A percentile compares a stretch with the other conserved stretches of the same genome.
Evolutionary conservation across 1,140 invertebrate genomes (phyloP).

Genomic region (Druon quercuslanigerum): DNA sequence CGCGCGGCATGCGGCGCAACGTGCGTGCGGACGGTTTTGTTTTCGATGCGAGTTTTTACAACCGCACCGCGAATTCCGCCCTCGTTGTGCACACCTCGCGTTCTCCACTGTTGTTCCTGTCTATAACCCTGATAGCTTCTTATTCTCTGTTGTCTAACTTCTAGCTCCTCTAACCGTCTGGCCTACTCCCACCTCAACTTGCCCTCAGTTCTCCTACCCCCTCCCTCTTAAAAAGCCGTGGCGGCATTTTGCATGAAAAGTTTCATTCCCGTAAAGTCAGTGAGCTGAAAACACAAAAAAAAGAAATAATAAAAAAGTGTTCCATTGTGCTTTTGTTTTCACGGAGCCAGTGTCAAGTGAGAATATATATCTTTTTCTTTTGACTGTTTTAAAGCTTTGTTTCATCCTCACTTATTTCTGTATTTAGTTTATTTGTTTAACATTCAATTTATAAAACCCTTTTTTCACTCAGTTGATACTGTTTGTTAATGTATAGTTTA

Average conservation of each 20-base stretch:
- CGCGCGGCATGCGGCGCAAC: conserved; percentile 68
- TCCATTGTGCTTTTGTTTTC: neutral
- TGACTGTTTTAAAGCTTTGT: neutral
- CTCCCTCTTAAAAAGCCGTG: neutral
- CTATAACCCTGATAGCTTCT: neutral
- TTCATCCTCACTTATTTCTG: too few relatives aligned
- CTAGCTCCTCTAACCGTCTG: neutral
- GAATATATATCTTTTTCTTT: neutral
- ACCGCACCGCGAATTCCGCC: conserved; percentile 17
- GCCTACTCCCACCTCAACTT: neutral
- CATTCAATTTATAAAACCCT: too few relatives aligned
- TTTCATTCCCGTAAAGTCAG: neutral
- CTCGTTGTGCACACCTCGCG: neutral
- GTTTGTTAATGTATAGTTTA: too few relatives aligned
- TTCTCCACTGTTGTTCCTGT: neutral
- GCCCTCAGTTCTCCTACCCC: neutral
- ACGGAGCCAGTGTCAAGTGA: neutral
- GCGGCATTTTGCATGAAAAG: neutral
- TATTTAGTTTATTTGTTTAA: too few relatives aligned
- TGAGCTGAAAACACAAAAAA: neutral
- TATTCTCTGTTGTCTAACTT: neutral
- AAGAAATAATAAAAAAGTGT: neutral
- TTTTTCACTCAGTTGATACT: too few relatives aligned
- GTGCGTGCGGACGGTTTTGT: conserved; percentile 56
- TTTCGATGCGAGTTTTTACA: conserved; percentile 41